A percentile compares a stretch with the other conserved stretches of the same genome.
Evolutionary conservation across 2,888 invertebrate species (phyloP).

Genomic region (Tipula lateralis): DNA sequence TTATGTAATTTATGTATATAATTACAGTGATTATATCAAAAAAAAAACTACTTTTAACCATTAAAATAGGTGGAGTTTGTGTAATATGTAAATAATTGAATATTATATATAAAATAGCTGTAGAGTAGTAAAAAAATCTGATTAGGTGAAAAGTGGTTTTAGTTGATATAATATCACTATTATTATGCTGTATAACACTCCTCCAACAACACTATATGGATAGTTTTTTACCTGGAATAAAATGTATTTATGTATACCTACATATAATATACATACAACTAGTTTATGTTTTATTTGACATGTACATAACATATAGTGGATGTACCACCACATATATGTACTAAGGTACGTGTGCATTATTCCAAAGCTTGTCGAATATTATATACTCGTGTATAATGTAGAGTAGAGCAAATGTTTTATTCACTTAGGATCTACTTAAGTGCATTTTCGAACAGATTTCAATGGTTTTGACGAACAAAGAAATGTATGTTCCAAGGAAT

Average conservation of each 20-base stretch:
- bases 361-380: neutral
- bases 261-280: neutral
- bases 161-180: neutral
- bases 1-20: constrained; percentile 15
- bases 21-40: neutral
- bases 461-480: neutral
- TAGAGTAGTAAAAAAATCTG: neutral
- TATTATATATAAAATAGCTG: neutral
- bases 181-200: neutral
- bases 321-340: neutral
- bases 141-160: constrained; percentile 4
- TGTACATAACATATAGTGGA: neutral
- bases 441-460: neutral
- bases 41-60: constrained; percentile 24
- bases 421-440: constrained; percentile 11
- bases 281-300: neutral
- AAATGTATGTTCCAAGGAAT: neutral
- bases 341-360: neutral
- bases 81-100: neutral
- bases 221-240: neutral
- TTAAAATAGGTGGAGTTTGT: constrained; percentile 6
- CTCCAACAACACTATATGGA: neutral
- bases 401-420: neutral
- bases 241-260: neutral
- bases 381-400: no score